Base-by-base conservation (phyloP, 1,140 invertebrate genomes). In the Phymastichus coffea region DNA sequence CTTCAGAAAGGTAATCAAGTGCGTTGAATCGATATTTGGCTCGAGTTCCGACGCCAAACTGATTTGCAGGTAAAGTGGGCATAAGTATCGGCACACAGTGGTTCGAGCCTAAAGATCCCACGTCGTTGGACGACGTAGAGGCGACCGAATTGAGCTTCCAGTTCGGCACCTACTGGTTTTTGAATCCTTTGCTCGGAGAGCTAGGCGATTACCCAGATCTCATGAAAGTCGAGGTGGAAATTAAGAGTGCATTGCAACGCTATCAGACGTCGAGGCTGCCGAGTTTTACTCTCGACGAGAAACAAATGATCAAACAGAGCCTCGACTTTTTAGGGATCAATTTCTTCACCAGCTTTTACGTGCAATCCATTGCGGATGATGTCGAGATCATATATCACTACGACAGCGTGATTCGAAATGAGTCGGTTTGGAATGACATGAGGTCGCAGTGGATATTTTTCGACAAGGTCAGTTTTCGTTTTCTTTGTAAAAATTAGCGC, bases 31-130 rank as follows among this genome's bases (percentile, higher is more conserved):
- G n/a, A n/a, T n/a, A n/a, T n/a, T n/a, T n/a, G n/a, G n/a, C n/a
- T n/a, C n/a, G n/a, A n/a, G n/a, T n/a, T n/a, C n/a, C n/a, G n/a
- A n/a, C n/a, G n/a, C n/a, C n/a, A n/a, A n/a, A n/a, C 14, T 25
- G 12, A 28, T 33, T 46, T 57, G n/a, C 74, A 81, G 86, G 86
- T 35, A 77, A 82, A 70, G 81, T 88, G 30, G 87, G 86, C 28
- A 84, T 89, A 49, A 82, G 83, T 0, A 61, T 86, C 41, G 82
- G 85, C 64, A 80, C 80, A 0, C 83, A 82, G 19, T 88, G 85
- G 85, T 83, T 81, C 12, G 82, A 86, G 66, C 84, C 86, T 1
- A 77, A 83, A 65, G 53, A 65, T 10, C 6, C 9, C 15, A 15
- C 58, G 12, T 75, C 71, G 0, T 67, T 69, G 0, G 78, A 80